phyloP scores from a whole-genome alignment of 92 coral and sea anemone genomes.

The Porites lobata region DNA sequence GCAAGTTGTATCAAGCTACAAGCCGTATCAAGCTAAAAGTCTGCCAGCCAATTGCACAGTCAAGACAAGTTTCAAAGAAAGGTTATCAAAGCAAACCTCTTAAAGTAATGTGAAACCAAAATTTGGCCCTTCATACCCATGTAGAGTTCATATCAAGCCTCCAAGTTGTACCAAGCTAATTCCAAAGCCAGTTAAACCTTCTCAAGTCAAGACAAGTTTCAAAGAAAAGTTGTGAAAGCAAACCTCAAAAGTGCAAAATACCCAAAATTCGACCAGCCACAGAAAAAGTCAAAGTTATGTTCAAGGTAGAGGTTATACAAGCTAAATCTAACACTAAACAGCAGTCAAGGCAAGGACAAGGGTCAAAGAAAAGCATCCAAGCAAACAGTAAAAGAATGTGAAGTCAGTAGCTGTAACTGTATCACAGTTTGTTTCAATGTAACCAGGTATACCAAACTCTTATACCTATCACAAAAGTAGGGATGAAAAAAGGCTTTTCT shows the following conservation, averaged over 20 bases:
- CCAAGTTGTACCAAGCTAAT: no score
- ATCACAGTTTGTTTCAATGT: no score
- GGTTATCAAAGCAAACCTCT: constrained; percentile 9
- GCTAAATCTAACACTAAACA: no score
- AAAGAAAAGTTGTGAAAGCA: constrained; percentile 23
- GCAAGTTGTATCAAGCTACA: constrained; percentile 1
- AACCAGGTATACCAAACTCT: no score
- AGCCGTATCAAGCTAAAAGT: not conserved
- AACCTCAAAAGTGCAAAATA: not conserved
- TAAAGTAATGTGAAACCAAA: not conserved
- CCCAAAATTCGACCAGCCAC: not conserved
- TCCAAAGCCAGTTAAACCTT: no score
- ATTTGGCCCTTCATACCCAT: not conserved
- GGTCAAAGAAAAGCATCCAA: no score
- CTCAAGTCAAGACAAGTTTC: constrained; percentile 27
- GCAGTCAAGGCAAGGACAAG: no score
- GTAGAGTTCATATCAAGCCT: no score
- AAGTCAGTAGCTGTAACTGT: no score
- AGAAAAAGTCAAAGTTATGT: not conserved
- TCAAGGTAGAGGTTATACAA: constrained; percentile 1
- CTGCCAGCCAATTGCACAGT: constrained; percentile 2
- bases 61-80: constrained; percentile 43
- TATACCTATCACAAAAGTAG: no score
- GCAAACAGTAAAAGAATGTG: no score
- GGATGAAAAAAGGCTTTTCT: no score